phyloP scores from a whole-genome alignment of 2,797 vertebrate genomes.

The Sebastes taczanowskii region DNA sequence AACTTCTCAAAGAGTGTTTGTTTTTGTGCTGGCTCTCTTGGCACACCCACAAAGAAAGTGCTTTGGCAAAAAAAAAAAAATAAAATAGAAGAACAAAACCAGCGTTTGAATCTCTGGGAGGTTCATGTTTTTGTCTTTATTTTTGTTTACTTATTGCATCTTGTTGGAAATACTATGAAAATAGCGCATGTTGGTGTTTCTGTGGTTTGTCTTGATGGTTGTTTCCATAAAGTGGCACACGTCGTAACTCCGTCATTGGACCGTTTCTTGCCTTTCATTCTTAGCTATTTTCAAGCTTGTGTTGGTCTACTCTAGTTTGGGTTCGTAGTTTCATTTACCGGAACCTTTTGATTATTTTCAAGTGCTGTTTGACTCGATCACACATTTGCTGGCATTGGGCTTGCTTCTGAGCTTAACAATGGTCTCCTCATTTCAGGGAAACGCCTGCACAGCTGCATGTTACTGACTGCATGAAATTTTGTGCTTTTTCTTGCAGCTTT shows the following conservation, averaged over 20 bases:
- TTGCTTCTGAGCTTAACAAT: not conserved
- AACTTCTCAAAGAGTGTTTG: constrained; percentile 49
- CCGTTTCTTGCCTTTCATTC: constrained; percentile 15
- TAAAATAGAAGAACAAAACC: constrained; percentile 24
- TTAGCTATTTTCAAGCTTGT: constrained; percentile 6
- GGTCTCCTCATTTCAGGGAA: not conserved
- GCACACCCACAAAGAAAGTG: constrained; percentile 32
- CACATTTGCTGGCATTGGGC: not conserved
- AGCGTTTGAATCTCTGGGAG: constrained; percentile 20
- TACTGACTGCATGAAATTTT: not conserved
- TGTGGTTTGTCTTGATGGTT: constrained; percentile 33
- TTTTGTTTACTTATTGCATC: constrained; percentile 19
- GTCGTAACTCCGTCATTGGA: not conserved
- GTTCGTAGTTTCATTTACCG: constrained; percentile 14
- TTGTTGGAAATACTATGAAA: constrained; percentile 4
- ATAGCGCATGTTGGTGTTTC: constrained; percentile 1
- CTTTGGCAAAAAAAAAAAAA: constrained; percentile 12
- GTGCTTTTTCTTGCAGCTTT: constrained; percentile 13
- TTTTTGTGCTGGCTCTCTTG: constrained; percentile 37
- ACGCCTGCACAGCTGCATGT: not conserved
- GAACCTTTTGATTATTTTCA: constrained; percentile 30
- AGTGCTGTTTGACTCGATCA: constrained; percentile 4
- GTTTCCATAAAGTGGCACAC: not conserved
- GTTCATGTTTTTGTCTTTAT: constrained; percentile 32
- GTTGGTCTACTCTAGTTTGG: not conserved